Evolutionary conservation across 1,140 invertebrate species (phyloP), one percentile per base, ranked within the genome.

Genomic region (Pinna nobilis): DNA sequence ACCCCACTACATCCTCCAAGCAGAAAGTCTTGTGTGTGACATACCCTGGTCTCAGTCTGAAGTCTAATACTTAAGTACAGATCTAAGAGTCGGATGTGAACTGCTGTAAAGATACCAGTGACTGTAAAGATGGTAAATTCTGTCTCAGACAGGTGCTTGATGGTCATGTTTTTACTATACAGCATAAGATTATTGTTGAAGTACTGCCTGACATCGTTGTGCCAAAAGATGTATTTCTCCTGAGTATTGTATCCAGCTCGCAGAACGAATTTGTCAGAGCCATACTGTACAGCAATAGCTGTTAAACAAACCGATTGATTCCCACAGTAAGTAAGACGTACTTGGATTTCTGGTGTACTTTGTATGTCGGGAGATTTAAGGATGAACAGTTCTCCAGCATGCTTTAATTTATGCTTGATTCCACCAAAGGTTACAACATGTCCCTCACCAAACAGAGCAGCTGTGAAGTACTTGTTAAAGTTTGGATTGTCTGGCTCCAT

Each of bases 331-430:
- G 64, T 69, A 6, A 68, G 68, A 49, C 77, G 41, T 5, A 70
- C 33, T 35, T 76, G 74, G 1, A 79, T 47, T 37, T 70, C 70
- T n/a, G 66, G 66, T 25, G 18, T 41, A 35, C 47, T 11, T 23
- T 39, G 37, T 13, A 25, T 33, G 11, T 59, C 49, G 1, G n/a
- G 13, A n/a, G 37, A 33, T 39, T 65, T 69, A 13, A 76, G 13
- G n/a, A 79, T 13, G 13, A 66, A 69, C 25, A 61, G 70, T 37
- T 79, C 77, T 41, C 77, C 77, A 28, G 63, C 37, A 33, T 76
- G 33, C 6, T 55, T 63, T 20, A 79, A 59, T 18, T 61, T 74
- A 55, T 66, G 74, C 15, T 69, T 65, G 35, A 44, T 28, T 13
- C 65, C 33, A n/a, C 60, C 32, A 41, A 79, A 70, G n/a, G 70